Evolutionary conservation across 37 sponge, comb jelly and placozoan species (phyloP).

Genomic region (Petrosia ficiformis): DNA sequence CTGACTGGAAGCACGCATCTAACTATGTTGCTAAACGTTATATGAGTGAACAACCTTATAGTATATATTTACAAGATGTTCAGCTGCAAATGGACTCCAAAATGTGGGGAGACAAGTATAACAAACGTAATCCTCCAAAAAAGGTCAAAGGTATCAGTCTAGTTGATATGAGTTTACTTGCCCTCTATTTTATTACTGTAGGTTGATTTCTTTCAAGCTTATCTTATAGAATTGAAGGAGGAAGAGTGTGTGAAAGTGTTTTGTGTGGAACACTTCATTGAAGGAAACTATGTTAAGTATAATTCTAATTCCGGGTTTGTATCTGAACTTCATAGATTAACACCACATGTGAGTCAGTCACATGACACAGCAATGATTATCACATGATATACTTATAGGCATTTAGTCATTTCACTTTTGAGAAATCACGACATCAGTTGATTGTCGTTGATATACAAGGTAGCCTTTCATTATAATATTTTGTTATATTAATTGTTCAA

Average conservation of each 20-base stretch:
- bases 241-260: slow-evolving; percentile 48
- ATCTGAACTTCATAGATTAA: slow-evolving; percentile 63
- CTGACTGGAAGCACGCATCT: slow-evolving; percentile 79
- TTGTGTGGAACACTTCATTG: slow-evolving; percentile 85
- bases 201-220: slow-evolving; percentile 90
- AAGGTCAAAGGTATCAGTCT: slow-evolving; percentile 42
- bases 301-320: slow-evolving; percentile 93
- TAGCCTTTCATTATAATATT: neutral
- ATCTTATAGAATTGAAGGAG: slow-evolving; percentile 75
- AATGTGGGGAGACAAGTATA: slow-evolving; percentile 86
- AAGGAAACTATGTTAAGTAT: slow-evolving; percentile 90
- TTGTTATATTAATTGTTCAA: neutral
- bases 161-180: neutral
- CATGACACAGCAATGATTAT: neutral
- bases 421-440: slow-evolving; percentile 69
- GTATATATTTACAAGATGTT: slow-evolving; percentile 74
- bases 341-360: slow-evolving; percentile 64
- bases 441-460: slow-evolving; percentile 97
- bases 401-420: slow-evolving; percentile 95
- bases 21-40: slow-evolving; percentile 90
- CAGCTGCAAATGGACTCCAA: slow-evolving; percentile 94
- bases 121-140: slow-evolving; percentile 76
- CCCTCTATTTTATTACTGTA: slow-evolving; percentile 8
- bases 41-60: slow-evolving; percentile 50
- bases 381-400: slow-evolving; percentile 27